Evolutionary conservation across 2,888 invertebrate genomes (phyloP).

Genomic region (Chloroclysta siterata): DNA sequence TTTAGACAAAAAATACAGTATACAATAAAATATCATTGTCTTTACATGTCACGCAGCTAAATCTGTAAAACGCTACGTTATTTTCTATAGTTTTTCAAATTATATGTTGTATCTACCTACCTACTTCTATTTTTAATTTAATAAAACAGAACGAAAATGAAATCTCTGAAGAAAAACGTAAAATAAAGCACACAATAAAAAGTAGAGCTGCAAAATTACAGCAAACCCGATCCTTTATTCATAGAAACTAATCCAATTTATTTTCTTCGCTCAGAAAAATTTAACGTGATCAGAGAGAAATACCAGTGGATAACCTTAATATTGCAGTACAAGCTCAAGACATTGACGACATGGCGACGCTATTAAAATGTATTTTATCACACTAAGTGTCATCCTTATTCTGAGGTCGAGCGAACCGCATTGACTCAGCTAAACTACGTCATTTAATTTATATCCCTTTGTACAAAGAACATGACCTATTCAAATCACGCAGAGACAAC

Average conservation of each 20-base stretch:
- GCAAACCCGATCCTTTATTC: slow-evolving; percentile 16
- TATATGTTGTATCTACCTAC: not conserved
- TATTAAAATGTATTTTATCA: slow-evolving; percentile 39
- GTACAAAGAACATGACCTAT: slow-evolving; percentile 46
- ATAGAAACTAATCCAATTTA: slow-evolving; percentile 13
- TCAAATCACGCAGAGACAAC: slow-evolving; percentile 39
- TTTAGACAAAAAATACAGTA: no score
- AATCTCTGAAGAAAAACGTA: slow-evolving; percentile 5
- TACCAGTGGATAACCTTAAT: slow-evolving; percentile 24
- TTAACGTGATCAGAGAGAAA: slow-evolving; percentile 19
- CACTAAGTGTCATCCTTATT: slow-evolving; percentile 44
- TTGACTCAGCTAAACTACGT: slow-evolving; percentile 47
- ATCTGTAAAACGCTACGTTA: no score
- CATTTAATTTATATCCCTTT: slow-evolving; percentile 55
- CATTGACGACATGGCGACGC: slow-evolving; percentile 21
- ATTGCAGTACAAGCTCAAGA: slow-evolving; percentile 26
- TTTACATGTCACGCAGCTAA: no score
- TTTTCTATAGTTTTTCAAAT: no score
- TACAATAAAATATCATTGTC: no score
- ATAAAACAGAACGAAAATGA: not conserved
- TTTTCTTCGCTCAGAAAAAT: slow-evolving; percentile 16
- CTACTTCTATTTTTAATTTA: not conserved
- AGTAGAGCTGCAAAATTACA: slow-evolving; percentile 3
- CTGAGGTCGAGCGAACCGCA: slow-evolving; percentile 43
- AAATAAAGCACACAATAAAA: slow-evolving; percentile 13